These are phyloP conservation scores for Mormyrus proboscirostris DNA, from an alignment of 2,797 vertebrate genomes.

Conservation along the genomic window DNA sequence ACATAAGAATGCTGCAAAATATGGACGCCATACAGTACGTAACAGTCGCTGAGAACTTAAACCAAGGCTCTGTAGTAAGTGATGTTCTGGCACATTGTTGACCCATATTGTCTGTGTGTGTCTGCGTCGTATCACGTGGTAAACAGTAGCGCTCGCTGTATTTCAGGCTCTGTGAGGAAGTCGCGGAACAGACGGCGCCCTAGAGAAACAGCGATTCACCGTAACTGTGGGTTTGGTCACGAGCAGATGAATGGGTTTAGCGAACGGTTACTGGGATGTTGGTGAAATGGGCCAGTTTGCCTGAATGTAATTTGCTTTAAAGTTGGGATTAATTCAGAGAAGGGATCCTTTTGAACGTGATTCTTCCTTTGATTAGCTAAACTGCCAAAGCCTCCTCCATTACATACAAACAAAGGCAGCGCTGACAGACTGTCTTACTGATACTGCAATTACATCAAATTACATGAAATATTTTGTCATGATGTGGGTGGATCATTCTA, in stretches of 20 bases:
- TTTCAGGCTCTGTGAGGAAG: neutral
- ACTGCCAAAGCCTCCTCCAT: neutral
- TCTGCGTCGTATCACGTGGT: neutral
- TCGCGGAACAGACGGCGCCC: neutral
- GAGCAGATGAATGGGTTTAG: neutral
- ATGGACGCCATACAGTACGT: neutral
- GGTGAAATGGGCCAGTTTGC: neutral
- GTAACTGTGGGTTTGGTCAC: constrained; percentile 16
- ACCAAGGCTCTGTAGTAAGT: neutral
- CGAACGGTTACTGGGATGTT: neutral
- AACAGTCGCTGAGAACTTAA: neutral
- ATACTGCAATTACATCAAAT: neutral
- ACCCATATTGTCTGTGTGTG: constrained; percentile 29
- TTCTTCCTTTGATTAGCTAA: neutral
- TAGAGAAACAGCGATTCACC: constrained; percentile 12
- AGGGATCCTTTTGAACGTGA: neutral
- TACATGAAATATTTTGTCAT: neutral
- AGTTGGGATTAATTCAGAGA: constrained; percentile 18
- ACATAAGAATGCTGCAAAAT: neutral
- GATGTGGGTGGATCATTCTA: constrained; percentile 2
- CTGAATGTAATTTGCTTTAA: constrained; percentile 30
- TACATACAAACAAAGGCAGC: neutral
- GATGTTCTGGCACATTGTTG: constrained; percentile 5
- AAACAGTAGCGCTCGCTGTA: neutral
- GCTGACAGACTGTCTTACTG: neutral